Base-by-base conservation (phyloP, 2,888 invertebrate species). In the Cacoxenus indagator region DNA sequence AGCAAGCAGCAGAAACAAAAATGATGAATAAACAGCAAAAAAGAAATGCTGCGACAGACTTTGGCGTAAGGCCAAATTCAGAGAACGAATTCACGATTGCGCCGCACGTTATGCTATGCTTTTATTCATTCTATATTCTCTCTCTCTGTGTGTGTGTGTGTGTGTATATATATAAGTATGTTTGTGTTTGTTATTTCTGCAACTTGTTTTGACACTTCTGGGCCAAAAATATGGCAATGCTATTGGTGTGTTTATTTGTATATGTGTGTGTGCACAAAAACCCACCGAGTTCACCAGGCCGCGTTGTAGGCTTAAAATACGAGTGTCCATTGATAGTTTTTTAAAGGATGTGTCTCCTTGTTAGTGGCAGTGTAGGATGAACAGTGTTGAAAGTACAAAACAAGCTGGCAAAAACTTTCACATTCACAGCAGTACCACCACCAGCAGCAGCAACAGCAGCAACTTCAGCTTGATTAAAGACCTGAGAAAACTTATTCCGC, bases 141-240 rank as follows among this genome's bases (percentile, higher is more conserved):
- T 19, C 59, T 59, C 31, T n/a, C 59, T 31, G 19, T 51, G 48
- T 31, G 19, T 26, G 46, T 70, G 71, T 70, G 4, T 59, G 46
- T 46, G 46, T 64, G 9, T 61, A 37, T 19, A n/a, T n/a, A n/a
- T n/a, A n/a, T n/a, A n/a, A n/a, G 37, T 62, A 14, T 45, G 68
- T 71, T 65, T 69, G 73, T 74, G 65, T 61, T 54, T 72, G 48
- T 37, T 54, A 68, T 65, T 57, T 72, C 73, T 68, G 72, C 74
- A 74, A 76, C 73, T 82, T 80, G 82, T 80, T 82, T 81, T 80
- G 80, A 80, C 80, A 80, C 76, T 81, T 80, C 74, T 73, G 70
- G 73, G 70, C 70, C 73, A 76, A 64, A 66, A 66, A 59, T 19
- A 51, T 51, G n/a, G 19, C 51, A 51, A 51, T 6, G 9, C 51